Percentiles rank a stretch among this genome's conserved stretches.
Conservation (phyloP, 2,888 invertebrate genomes). For the Nesidiocoris tenuis region DNA sequence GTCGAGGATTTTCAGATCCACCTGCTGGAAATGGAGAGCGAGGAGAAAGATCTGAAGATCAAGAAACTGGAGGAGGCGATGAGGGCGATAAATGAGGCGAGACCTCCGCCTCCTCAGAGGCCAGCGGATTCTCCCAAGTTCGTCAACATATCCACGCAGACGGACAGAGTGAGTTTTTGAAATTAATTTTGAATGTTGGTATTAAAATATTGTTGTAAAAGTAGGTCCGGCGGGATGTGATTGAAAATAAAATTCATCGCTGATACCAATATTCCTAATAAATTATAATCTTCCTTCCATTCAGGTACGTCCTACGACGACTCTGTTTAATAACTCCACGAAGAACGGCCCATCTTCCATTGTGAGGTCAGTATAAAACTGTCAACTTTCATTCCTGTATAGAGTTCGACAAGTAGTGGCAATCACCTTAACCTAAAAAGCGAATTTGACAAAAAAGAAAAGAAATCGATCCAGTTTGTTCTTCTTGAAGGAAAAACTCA, state of each 20-base stretch:
- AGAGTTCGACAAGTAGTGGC: not conserved
- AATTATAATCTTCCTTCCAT: conserved; percentile 47
- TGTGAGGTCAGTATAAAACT: conserved; percentile 60
- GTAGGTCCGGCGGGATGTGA: too few species aligned
- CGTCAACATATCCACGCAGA: conserved; percentile 82
- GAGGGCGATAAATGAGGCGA: conserved; percentile 60
- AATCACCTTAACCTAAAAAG: not conserved
- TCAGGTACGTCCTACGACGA: conserved; percentile 62
- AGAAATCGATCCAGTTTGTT: too few species aligned
- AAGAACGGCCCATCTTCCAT: conserved; percentile 59
- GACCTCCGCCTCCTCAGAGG: conserved; percentile 13
- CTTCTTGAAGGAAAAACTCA: too few species aligned
- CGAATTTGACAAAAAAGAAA: not conserved
- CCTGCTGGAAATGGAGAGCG: conserved; percentile 69
- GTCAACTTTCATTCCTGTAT: not conserved
- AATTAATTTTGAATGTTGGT: too few species aligned
- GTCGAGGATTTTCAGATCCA: conserved; percentile 51
- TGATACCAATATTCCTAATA: conserved; percentile 17
- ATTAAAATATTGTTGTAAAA: too few species aligned
- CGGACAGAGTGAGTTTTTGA: conserved; percentile 78
- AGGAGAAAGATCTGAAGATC: conserved; percentile 81
- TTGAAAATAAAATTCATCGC: too few species aligned
- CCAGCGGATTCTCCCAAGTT: conserved; percentile 56
- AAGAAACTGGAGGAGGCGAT: conserved; percentile 76
- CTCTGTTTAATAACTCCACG: conserved; percentile 59